These are phyloP conservation scores for Troglohyphantes excavatus DNA, from an alignment of 2,888 invertebrate species.

Conservation along the genomic window DNA sequence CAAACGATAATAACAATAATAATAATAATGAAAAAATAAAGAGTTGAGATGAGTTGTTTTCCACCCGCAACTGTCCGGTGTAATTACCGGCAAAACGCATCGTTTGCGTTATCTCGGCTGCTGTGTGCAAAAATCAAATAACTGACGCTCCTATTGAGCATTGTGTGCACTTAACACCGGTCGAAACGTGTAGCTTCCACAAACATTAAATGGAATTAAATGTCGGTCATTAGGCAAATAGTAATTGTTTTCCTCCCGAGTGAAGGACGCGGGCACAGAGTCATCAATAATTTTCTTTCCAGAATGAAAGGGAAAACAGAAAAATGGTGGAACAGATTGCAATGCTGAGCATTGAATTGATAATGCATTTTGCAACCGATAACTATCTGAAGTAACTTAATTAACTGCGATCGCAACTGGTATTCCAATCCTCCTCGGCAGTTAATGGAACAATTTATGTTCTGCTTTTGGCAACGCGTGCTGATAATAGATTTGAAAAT, in stretches of 20 bases:
- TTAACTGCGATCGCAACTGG: neutral
- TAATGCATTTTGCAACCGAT: constrained; percentile 47
- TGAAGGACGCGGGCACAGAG: constrained; percentile 15
- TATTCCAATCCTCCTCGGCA: neutral
- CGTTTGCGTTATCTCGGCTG: constrained; percentile 66
- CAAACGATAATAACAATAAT: neutral
- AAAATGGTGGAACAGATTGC: constrained; percentile 21
- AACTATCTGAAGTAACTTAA: constrained; percentile 34
- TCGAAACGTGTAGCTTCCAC: constrained; percentile 27
- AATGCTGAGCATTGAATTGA: constrained; percentile 17
- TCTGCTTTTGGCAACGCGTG: neutral
- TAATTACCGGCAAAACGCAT: constrained; percentile 64
- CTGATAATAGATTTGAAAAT: neutral
- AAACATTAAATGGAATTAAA: constrained; percentile 62
- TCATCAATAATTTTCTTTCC: constrained; percentile 53
- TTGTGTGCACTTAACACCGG: constrained; percentile 6
- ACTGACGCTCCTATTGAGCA: neutral
- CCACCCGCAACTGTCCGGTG: constrained; percentile 31
- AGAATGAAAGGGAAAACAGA: neutral
- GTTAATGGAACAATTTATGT: neutral
- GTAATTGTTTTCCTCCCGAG: constrained; percentile 35
- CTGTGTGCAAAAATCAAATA: constrained; percentile 41
- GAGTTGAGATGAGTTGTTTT: constrained; percentile 71
- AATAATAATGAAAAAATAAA: neutral
- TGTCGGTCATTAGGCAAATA: constrained; percentile 50